Evolutionary conservation across 2,113 vertebrate genomes (phyloP).

Genomic region (Dinomys branickii): DNA sequence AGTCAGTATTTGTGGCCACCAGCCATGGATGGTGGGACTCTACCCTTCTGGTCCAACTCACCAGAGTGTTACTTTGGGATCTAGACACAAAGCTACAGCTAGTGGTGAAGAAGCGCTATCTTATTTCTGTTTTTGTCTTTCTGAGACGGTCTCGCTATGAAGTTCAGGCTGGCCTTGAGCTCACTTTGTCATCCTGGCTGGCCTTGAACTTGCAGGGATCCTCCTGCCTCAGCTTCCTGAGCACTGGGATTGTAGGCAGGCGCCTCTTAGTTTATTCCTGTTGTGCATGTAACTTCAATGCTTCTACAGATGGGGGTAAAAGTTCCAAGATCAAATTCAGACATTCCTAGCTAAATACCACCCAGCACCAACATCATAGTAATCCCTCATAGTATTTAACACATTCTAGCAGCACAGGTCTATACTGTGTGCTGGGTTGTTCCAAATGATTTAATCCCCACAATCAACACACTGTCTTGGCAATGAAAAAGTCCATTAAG

Average conservation of each 20-base stretch:
- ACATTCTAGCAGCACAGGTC: not conserved
- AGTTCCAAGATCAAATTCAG: not conserved
- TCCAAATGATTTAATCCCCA: not conserved
- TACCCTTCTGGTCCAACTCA: too few relatives aligned
- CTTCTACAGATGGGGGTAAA: not conserved
- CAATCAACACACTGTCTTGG: not conserved
- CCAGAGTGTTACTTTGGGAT: too few relatives aligned
- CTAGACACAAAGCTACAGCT: too few relatives aligned
- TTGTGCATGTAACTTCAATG: not conserved
- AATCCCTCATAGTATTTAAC: not conserved
- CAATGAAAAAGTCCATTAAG: conserved; percentile 4
- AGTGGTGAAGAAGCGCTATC: not conserved
- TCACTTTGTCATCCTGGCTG: too few relatives aligned
- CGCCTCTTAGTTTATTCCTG: not conserved
- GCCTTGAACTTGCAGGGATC: too few relatives aligned
- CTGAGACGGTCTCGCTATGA: too few relatives aligned
- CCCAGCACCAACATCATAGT: not conserved
- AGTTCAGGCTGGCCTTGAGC: too few relatives aligned
- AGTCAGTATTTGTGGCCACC: too few relatives aligned
- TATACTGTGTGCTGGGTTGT: not conserved
- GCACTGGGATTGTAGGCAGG: too few relatives aligned
- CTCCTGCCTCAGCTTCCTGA: too few relatives aligned
- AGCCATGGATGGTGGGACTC: too few relatives aligned
- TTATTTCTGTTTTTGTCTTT: not conserved
- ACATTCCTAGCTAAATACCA: not conserved